Evolutionary conservation across 2,888 invertebrate genomes (phyloP), one percentile per base, ranked within the genome.

Genomic region (Eudiplozoon nipponicum): DNA sequence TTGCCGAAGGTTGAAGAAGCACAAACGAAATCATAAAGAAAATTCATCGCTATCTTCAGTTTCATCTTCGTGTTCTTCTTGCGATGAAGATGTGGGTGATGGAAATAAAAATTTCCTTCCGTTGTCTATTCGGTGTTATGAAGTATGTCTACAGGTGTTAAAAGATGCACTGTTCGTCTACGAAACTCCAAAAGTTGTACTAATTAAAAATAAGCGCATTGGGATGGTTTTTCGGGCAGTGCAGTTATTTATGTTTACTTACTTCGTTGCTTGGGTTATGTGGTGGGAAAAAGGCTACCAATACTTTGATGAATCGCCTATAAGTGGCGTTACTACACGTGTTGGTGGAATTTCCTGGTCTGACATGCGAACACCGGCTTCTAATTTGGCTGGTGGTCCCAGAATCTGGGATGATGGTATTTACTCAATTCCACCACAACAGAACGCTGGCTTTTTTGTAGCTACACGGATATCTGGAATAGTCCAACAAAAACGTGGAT

Each of bases 381-480:
- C 51, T 21, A 7, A 31, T 5, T 17, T 31, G 5, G 31, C 31
- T 13, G 31, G 31, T 15, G 48, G 46, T 2, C 35, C 40, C 4
- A 41, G 52, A 22, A 49, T 54, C 3, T 63, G 62, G 62, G 63
- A 64, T 49, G 57, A 59, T 2, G 52, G 60, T 2, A 63, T 64
- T 45, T 61, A 61, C 49, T 56, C 62, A 2, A 52, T 62, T 21
- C 63, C 64, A 3, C 55, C 63, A 3, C 45, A 61, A 53, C 62
- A 62, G 47, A 59, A 59, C 47, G 56, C 55, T 44, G 63, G 61
- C 3, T 61, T 62, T 44, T 63, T 64, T 51, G 56, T 63, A n/a
- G 59, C 54, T 44, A 63, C 63, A 15, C 62, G 63, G 51, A 51
- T 58, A 5, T 50, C 62, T 1, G 53, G 61, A n/a, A 62, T 62